phyloP scores from a whole-genome alignment of 2,797 vertebrate genomes.

The Avahi laniger region DNA sequence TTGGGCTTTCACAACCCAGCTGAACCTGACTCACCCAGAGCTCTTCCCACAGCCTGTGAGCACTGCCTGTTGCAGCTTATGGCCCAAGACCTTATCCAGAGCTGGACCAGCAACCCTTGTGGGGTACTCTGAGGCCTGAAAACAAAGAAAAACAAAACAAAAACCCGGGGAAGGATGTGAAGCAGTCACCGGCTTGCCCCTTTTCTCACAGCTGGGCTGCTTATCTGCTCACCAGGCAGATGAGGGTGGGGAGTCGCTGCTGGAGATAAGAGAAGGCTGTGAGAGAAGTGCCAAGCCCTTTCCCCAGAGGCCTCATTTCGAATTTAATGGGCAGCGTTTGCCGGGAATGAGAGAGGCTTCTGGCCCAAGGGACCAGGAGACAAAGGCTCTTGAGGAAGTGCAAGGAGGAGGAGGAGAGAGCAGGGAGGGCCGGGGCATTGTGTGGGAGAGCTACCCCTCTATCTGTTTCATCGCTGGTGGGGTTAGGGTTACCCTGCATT shows the following conservation, averaged over 20 bases:
- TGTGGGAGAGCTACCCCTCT: constrained; percentile 70
- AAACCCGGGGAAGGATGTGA: neutral
- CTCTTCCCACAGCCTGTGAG: neutral
- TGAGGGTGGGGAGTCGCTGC: neutral
- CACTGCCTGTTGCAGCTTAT: too few species aligned
- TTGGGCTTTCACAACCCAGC: neutral
- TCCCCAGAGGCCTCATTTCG: constrained; percentile 58
- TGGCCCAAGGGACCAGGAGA: constrained; percentile 71
- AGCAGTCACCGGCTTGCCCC: neutral
- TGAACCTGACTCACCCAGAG: neutral
- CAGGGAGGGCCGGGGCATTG: constrained; percentile 43
- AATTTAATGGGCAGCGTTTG: constrained; percentile 66
- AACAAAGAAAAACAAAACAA: neutral
- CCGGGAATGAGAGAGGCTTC: constrained; percentile 54
- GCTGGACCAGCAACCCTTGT: neutral
- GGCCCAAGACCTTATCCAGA: neutral
- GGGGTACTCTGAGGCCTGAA: neutral
- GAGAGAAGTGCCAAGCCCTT: constrained; percentile 45
- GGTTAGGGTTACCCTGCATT: constrained; percentile 77
- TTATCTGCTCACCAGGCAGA: neutral
- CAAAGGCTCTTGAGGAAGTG: constrained; percentile 77
- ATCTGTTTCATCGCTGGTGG: constrained; percentile 73
- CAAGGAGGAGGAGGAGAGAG: constrained; percentile 55
- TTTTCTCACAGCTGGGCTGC: neutral
- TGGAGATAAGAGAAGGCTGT: neutral